Evolutionary conservation across 2,888 invertebrate species (phyloP).

Genomic region (Diadegma fenestrale): DNA sequence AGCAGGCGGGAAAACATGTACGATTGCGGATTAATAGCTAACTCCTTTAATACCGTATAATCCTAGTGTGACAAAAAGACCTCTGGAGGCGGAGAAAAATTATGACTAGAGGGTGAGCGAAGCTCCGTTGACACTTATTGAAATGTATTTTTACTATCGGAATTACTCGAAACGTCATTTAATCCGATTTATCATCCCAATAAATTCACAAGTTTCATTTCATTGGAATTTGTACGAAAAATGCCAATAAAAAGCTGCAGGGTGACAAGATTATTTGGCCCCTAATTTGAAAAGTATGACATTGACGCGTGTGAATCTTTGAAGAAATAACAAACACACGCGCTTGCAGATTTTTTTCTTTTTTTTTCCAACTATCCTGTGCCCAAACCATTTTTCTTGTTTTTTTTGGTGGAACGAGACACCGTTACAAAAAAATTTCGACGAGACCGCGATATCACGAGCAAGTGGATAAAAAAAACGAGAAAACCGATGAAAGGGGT

Average conservation of each 20-base stretch:
- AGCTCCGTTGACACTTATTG: conserved; percentile 59
- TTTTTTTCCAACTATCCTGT: not conserved
- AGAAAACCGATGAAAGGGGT: conserved; percentile 5
- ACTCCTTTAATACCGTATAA: conserved; percentile 61
- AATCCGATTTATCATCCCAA: conserved; percentile 5
- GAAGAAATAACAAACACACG: too few relatives aligned
- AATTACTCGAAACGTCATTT: conserved; percentile 1
- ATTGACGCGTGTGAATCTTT: not conserved
- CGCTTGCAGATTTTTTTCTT: not conserved
- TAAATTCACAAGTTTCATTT: conserved; percentile 24
- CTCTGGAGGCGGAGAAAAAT: not conserved
- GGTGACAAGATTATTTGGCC: not conserved
- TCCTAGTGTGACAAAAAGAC: conserved; percentile 8
- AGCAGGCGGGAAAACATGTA: conserved; percentile 31
- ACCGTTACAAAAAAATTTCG: not conserved
- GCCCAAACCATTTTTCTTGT: not conserved
- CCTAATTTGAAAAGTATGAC: not conserved
- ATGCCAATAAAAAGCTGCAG: not conserved
- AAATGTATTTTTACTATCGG: conserved; percentile 59
- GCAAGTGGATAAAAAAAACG: not conserved
- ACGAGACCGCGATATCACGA: not conserved
- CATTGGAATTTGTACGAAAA: not conserved
- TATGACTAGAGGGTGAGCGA: not conserved
- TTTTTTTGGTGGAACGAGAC: not conserved
- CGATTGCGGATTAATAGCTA: conserved; percentile 67